Conservation (phyloP, 1,140 invertebrate species). For the Drosophila neocordata region DNA sequence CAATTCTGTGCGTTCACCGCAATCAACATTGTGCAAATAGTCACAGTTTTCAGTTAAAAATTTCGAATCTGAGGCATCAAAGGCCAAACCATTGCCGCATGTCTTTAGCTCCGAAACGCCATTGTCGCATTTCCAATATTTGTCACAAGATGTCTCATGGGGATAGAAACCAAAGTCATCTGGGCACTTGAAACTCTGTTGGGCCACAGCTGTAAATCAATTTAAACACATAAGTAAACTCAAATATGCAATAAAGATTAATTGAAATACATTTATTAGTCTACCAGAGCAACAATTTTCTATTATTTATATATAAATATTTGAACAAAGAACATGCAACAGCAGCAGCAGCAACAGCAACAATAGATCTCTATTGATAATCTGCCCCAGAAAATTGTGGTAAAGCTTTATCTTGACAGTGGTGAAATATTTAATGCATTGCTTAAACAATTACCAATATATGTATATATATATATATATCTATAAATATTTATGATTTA, state of each 20-base stretch:
- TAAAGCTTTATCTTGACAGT: not conserved
- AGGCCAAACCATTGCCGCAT: slow-evolving; percentile 96
- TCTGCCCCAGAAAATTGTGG: slow-evolving; percentile 1
- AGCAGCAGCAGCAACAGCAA: not conserved
- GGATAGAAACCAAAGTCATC: slow-evolving; percentile 97
- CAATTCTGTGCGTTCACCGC: slow-evolving; percentile 92
- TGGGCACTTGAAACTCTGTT: slow-evolving; percentile 95
- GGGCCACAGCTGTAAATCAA: slow-evolving; percentile 85
- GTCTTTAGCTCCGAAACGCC: slow-evolving; percentile 94
- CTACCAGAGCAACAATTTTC: not conserved
- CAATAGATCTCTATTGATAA: not conserved
- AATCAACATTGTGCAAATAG: slow-evolving; percentile 97
- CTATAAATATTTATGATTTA: slow-evolving; percentile 13
- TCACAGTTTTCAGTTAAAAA: slow-evolving; percentile 97
- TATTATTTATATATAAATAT: not conserved
- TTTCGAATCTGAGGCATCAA: slow-evolving; percentile 94
- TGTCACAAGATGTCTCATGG: slow-evolving; percentile 94
- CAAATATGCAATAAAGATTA: not conserved
- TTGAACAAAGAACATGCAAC: not conserved
- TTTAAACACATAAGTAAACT: slow-evolving; percentile 1
- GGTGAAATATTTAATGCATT: slow-evolving; percentile 5
- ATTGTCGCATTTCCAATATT: slow-evolving; percentile 98
- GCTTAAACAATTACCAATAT: slow-evolving; percentile 29
- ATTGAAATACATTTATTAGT: slow-evolving; percentile 7
- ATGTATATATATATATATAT: too few relatives aligned